Base-by-base conservation (phyloP, 1,140 invertebrate genomes). In the Vanessa atalanta region DNA sequence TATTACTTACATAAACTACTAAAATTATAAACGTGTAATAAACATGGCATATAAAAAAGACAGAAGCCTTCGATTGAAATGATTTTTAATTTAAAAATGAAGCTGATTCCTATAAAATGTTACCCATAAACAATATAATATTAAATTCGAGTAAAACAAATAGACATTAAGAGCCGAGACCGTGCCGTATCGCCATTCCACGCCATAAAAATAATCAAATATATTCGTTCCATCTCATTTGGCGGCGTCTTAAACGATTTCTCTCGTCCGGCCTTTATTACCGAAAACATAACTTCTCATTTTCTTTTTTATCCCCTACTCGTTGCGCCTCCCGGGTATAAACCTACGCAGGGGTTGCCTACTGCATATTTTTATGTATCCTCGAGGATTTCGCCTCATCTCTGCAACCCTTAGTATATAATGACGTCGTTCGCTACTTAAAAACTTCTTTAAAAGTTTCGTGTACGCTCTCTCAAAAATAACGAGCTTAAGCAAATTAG, bases 161-260 rank as follows among this genome's bases (percentile, higher is more conserved):
- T 87, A 91, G 81, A 87, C 84, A 88, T 92, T 88, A 90, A 84
- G 79, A 75, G 26, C 80, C 75, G 82, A 77, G 82, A 76, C 81
- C 88, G 86, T 88, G 73, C 81, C 88, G 86, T 90, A 90, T 89
- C 87, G 88, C 89, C 86, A 91, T 90, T 90, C 88, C 83, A 76
- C 76, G 86, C 85, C 89, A 91, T 92, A 91, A 92, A 91, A 90
- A 91, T 92, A 92, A 92, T 92, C 90, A 92, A 93, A 91, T 91
- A 89, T 93, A 93, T 93, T 91, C 88, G 89, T 93, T 91, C 89
- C 89, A 90, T 91, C 89, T 93, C 91, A 93, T 93, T 93, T 93
- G 87, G 85, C 86, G 80, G 87, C 85, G 83, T 91, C 90, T 93
- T 93, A 93, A 93, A 93, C 90, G 90, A 91, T 93, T 93, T 93